These are phyloP conservation scores for Ceyx margarethae DNA, from an alignment of 2,113 vertebrate species.

Conservation along the genomic window DNA sequence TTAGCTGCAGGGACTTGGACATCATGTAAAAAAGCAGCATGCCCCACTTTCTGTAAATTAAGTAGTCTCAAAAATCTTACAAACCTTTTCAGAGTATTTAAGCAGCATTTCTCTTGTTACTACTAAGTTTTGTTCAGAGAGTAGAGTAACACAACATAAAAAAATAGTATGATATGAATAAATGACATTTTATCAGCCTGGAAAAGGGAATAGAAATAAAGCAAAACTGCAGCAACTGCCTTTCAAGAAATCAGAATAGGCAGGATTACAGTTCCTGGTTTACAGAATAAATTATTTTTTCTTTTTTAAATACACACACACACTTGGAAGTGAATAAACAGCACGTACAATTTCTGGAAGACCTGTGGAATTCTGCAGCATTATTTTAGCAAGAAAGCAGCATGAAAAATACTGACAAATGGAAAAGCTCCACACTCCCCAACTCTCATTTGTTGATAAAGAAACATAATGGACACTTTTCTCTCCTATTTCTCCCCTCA, in stretches of 20 bases:
- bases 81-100: neutral
- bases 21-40: neutral
- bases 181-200: neutral
- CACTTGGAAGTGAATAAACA: neutral
- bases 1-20: neutral
- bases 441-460: neutral
- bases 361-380: neutral
- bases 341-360: neutral
- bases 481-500: neutral
- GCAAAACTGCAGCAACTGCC: neutral
- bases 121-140: neutral
- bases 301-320: neutral
- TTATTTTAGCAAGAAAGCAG: neutral
- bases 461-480: neutral
- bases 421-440: neutral
- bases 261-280: neutral
- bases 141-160: neutral
- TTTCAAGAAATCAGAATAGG: neutral
- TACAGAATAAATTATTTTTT: neutral
- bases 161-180: neutral
- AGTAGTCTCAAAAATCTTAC: neutral
- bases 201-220: neutral
- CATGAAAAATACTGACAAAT: neutral
- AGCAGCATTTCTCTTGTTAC: neutral
- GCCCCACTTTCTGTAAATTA: neutral